These are phyloP conservation scores for Hesperia comma DNA, from an alignment of 2,888 invertebrate species.

Conservation along the genomic window DNA sequence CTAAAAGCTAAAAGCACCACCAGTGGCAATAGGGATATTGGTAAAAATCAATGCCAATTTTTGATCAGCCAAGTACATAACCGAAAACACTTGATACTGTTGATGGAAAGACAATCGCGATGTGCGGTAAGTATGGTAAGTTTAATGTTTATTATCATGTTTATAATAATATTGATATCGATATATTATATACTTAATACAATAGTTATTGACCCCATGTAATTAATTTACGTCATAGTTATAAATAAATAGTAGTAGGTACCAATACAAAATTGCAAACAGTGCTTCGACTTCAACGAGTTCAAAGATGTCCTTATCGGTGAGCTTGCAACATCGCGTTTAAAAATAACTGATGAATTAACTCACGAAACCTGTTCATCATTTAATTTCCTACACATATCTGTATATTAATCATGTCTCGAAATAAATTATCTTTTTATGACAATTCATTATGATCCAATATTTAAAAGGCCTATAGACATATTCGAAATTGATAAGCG, in stretches of 20 bases:
- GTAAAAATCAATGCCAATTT: too few relatives aligned
- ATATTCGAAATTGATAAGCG: too few relatives aligned
- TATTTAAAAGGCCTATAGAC: too few relatives aligned
- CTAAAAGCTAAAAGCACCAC: too few relatives aligned
- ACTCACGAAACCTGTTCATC: neutral
- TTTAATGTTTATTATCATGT: too few relatives aligned
- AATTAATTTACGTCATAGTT: neutral
- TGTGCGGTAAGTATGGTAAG: too few relatives aligned
- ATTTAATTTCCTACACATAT: neutral
- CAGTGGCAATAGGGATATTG: too few relatives aligned
- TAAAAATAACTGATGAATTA: conserved; percentile 29
- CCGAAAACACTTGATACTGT: too few relatives aligned
- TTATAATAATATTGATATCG: neutral
- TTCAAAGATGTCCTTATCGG: conserved; percentile 14
- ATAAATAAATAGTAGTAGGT: conserved; percentile 3
- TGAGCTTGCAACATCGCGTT: conserved; percentile 4
- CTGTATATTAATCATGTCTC: neutral
- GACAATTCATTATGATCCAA: neutral
- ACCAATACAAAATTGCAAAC: conserved; percentile 15
- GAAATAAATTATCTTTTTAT: neutral
- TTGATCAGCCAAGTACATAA: too few relatives aligned
- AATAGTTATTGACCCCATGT: conserved; percentile 17
- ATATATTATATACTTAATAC: neutral
- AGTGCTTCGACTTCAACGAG: conserved; percentile 10
- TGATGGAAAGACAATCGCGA: too few relatives aligned